Evolutionary conservation across 1,140 invertebrate genomes (phyloP).

Genomic region (Lepidurus apus): DNA sequence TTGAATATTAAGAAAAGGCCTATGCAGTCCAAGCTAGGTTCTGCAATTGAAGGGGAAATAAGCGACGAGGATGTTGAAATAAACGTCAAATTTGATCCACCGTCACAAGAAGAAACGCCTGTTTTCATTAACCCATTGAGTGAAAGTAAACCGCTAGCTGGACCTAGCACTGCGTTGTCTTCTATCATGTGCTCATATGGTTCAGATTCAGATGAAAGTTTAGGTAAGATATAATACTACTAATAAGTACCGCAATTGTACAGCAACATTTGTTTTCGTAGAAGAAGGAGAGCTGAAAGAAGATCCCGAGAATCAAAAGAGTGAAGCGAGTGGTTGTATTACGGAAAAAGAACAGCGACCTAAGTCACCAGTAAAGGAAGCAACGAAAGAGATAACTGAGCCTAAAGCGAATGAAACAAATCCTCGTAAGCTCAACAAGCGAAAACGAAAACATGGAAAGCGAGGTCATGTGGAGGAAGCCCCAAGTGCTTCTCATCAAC

Average conservation of each 20-base stretch:
- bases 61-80: neutral
- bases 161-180: neutral
- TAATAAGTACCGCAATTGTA: neutral
- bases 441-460: constrained; percentile 13
- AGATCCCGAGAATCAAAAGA: constrained; percentile 6
- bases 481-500: neutral
- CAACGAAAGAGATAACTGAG: neutral
- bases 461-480: constrained; percentile 23
- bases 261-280: neutral
- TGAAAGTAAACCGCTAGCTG: neutral
- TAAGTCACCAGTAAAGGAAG: neutral
- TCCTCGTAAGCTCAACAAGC: neutral
- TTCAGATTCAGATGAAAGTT: constrained; percentile 29
- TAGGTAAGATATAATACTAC: neutral
- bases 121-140: neutral
- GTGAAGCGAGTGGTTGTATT: neutral
- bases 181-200: constrained; percentile 24
- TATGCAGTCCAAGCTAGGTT: neutral
- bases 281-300: neutral
- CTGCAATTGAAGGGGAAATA: neutral
- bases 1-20: neutral
- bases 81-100: neutral
- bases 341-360: neutral
- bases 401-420: neutral
- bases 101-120: neutral